Base-by-base conservation (phyloP, 2,888 invertebrate genomes). In the Megastigmus dorsalis region DNA sequence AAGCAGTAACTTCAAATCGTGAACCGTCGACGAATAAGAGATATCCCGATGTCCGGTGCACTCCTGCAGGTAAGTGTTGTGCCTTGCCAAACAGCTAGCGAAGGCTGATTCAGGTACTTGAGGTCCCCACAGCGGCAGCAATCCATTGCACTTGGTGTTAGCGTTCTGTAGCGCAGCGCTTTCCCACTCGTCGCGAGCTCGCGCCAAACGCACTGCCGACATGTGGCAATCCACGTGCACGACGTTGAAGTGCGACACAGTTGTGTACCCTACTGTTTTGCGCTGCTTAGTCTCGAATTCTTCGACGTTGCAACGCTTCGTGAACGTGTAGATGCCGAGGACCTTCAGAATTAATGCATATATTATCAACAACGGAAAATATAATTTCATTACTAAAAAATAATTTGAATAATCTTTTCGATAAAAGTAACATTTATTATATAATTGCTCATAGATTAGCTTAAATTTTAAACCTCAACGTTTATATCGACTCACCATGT, bases 151-250 rank as follows among this genome's bases (percentile, higher is more conserved):
- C 79, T 95, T 95, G 0, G 98, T 99, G 85, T 98, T 98, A 1
- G 98, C 98, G 88, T 99, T 99, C 89, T 99, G 99, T 48, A 99
- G 90, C 4, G 97, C 97, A 0, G 99, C 99, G 75, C 97, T 96
- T 87, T 98, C 98, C 99, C 98, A 99, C 88, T 99, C 98, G 83
- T 98, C 98, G 72, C 98, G 92, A 20, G 90, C 85, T 3, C 83
- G 82, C 1, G 86, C 91, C 62, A 91, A 92, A 87, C 97, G 91
- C 59, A 99, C 98, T 28, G 99, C 99, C 0, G 96, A 95, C 91
- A 97, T 96, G 89, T 99, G 99, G 85, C 99, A 99, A 88, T 99
- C 99, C 3, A 98, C 95, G 88, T 99, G 99, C 28, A 99, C 97
- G 41, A 98, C 95, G 90, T 99, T 99, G 90, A 99, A 99, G 89